Base-by-base conservation (phyloP, 2,888 invertebrate genomes). In the Tetheella fluctuosa region DNA sequence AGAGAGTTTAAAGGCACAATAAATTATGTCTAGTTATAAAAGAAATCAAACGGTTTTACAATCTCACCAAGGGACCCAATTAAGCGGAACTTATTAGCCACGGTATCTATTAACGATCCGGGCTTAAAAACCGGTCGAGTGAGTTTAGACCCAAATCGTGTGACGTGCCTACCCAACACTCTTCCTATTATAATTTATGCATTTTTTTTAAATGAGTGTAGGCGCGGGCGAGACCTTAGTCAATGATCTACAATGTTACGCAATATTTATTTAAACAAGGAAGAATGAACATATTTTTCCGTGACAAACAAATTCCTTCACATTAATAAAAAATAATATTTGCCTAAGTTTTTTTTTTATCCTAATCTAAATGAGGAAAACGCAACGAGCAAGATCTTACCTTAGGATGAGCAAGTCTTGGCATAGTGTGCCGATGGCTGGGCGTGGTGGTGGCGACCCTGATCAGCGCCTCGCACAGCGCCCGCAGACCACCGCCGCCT, bases 391-490 rank as follows among this genome's bases (percentile, higher is more conserved):
- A 15, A 15, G 17, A 7, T 10, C 20, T 48, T 69, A 95, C 95
- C 89, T 94, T 94, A 8, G 93, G 90, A 4, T 78, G 79, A 60
- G 92, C 83, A n/a, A 88, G 86, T 7, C 91, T 84, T 15, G 94
- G 94, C 89, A 94, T 84, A 69, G 93, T 89, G 77, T 94, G 94
- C 53, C 84, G 83, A n/a, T 85, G 81, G 72, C 93, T 90, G 53
- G 94, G 90, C 67, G 84, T 86, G n/a, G 94, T 84, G 70, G 91
- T 87, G 23, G 94, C 94, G 20, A 94, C 93, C 52, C 94, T 89
- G 20, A 95, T 82, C 37, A 95, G 87, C 68, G 94, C 93, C 74
- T 95, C 95, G 71, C 94, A 93, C 65, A 95, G 80, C 71, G 90
- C 88, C 58, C 89, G 88, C 71, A 90, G 77, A 0, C 86, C 84